phyloP scores from a whole-genome alignment of 2,797 vertebrate genomes.

The Mormyrops attenuatus region DNA sequence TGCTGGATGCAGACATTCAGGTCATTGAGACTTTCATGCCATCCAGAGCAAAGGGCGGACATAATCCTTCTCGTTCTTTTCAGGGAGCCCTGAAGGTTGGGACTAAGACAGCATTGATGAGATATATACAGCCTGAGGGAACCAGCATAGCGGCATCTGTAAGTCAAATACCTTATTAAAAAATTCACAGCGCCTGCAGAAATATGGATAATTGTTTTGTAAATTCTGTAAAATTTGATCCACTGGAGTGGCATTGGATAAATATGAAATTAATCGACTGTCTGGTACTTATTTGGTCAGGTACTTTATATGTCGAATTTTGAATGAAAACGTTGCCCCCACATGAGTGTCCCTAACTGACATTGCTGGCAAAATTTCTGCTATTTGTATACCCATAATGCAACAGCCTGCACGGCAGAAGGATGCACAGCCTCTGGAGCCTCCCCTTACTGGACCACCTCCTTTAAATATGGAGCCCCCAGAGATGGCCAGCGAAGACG shows the following conservation, averaged over 20 bases:
- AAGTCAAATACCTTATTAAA: slow-evolving; percentile 30
- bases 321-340: neutral
- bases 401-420: slow-evolving; percentile 51
- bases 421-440: slow-evolving; percentile 41
- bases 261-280: neutral
- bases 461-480: slow-evolving; percentile 9
- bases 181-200: neutral
- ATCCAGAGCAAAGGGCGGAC: neutral
- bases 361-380: neutral
- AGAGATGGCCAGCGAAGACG: slow-evolving; percentile 37
- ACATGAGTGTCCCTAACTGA: neutral
- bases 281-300: neutral
- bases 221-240: neutral
- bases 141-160: slow-evolving; percentile 52
- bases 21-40: slow-evolving; percentile 15
- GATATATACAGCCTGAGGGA: slow-evolving; percentile 61
- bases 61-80: slow-evolving; percentile 45
- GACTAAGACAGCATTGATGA: slow-evolving; percentile 63
- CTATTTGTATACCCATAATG: neutral
- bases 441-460: slow-evolving; percentile 47
- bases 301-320: neutral
- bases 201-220: neutral
- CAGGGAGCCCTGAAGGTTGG: slow-evolving; percentile 74
- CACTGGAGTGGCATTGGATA: neutral
- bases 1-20: slow-evolving; percentile 43